phyloP scores from a whole-genome alignment of 2,888 invertebrate species.

The Polyommatus iphigenia region DNA sequence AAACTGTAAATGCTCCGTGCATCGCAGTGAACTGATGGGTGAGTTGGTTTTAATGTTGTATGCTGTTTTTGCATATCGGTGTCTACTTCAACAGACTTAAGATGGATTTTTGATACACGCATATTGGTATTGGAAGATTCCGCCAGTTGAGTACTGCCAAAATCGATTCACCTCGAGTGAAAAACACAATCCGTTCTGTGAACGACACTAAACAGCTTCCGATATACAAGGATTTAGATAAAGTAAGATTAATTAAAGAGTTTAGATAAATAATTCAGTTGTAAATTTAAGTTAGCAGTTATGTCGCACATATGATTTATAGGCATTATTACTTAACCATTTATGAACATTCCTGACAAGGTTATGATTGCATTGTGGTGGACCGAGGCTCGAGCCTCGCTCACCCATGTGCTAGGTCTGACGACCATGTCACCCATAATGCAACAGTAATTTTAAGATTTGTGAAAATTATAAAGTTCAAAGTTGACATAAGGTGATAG shows the following conservation, averaged over 20 bases:
- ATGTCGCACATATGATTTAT: constrained; percentile 76
- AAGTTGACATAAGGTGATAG: constrained; percentile 76
- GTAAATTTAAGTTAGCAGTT: constrained; percentile 79
- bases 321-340: constrained; percentile 80
- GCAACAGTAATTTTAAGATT: constrained; percentile 72
- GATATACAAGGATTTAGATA: constrained; percentile 72
- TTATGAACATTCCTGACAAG: constrained; percentile 77
- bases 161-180: constrained; percentile 73
- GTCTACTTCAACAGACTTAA: constrained; percentile 67
- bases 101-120: constrained; percentile 51
- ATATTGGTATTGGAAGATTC: constrained; percentile 59
- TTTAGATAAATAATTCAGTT: constrained; percentile 78
- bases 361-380: constrained; percentile 67
- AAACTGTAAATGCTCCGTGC: constrained; percentile 57
- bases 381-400: constrained; percentile 25
- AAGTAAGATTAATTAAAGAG: constrained; percentile 71
- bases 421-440: constrained; percentile 51
- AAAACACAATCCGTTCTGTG: constrained; percentile 77
- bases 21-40: constrained; percentile 74
- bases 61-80: constrained; percentile 71
- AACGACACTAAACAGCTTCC: constrained; percentile 76
- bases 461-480: constrained; percentile 73
- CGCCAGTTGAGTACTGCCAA: constrained; percentile 77
- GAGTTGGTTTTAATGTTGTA: constrained; percentile 62
- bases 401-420: constrained; percentile 38